Base-by-base conservation (phyloP, 2,888 invertebrate genomes). In the Seira sanloemensis region DNA sequence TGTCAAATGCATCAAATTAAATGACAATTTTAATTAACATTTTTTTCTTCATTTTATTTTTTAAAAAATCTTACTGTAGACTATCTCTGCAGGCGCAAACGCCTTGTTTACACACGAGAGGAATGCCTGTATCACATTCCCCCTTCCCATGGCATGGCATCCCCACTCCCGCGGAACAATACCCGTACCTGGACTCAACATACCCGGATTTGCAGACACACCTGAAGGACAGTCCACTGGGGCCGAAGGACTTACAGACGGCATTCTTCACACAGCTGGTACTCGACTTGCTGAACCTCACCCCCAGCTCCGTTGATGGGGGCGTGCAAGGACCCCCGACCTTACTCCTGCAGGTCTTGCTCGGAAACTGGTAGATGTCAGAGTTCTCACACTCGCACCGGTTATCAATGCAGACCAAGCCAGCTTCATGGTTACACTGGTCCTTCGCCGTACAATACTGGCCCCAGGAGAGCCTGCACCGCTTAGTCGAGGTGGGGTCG, bases 361-460 rank as follows among this genome's bases (percentile, higher is more conserved):
- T 50, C n/a, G 78, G 65, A 37, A 50, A 65, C 23, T 86, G 86
- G 54, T 86, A 86, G 19, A 79, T 66, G 4, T 83, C 83, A 2
- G 79, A 83, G 65, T 86, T 86, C 46, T 83, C 83, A 73, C 86
- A 86, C 62, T 83, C 80, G 21, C 86, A 86, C n/a, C 72, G 25
- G 50, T 86, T 86, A 19, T 86, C 86, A 50, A 86, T 69, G 66
- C 86, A 86, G 1, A 77, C 68, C 0, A 86, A 62, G 25, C 74
- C 79, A 0, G 79, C 37, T 21, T 86, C 86, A 37, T 73, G 58
- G 21, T 86, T 86, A n/a, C 86, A 86, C 1, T 75, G 62, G 23
- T 83, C 80, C 50, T 83, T 84, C 16, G 50, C 58, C 19, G 76
- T 84, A 58, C 86, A 86, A 18, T 83, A 79, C 23, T 83, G 73